Conservation (phyloP, 2,113 vertebrate genomes). For the Grantiella picta region DNA sequence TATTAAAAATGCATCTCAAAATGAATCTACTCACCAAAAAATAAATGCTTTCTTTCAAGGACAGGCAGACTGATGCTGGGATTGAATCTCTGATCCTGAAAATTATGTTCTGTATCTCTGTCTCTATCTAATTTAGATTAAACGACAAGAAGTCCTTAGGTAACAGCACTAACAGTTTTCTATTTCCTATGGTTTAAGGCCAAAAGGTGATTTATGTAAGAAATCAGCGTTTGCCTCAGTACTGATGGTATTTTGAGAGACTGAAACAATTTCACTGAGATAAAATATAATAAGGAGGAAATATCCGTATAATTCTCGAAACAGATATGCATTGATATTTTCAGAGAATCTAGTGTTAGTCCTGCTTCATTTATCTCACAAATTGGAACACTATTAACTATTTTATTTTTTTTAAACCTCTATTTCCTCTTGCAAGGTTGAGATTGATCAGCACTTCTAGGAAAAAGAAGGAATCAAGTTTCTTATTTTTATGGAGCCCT, state of each 20-base stretch:
- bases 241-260: neutral
- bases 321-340: neutral
- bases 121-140: neutral
- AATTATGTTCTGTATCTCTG: neutral
- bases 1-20: neutral
- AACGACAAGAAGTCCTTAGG: neutral
- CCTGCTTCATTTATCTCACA: neutral
- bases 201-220: conserved; percentile 20
- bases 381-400: neutral
- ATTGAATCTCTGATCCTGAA: conserved; percentile 24
- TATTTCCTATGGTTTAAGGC: neutral
- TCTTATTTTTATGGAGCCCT: neutral
- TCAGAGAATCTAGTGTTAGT: neutral
- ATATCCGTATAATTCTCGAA: neutral
- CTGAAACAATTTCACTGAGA: neutral
- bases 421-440: neutral
- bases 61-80: neutral
- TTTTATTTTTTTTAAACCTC: neutral
- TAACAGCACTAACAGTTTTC: neutral
- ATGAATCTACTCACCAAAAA: neutral
- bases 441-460: neutral
- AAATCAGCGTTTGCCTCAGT: neutral
- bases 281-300: neutral
- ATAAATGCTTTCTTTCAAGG: neutral
- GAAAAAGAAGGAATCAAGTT: neutral